phyloP scores from a whole-genome alignment of 2,888 invertebrate species.

The Danaus chrysippus region DNA sequence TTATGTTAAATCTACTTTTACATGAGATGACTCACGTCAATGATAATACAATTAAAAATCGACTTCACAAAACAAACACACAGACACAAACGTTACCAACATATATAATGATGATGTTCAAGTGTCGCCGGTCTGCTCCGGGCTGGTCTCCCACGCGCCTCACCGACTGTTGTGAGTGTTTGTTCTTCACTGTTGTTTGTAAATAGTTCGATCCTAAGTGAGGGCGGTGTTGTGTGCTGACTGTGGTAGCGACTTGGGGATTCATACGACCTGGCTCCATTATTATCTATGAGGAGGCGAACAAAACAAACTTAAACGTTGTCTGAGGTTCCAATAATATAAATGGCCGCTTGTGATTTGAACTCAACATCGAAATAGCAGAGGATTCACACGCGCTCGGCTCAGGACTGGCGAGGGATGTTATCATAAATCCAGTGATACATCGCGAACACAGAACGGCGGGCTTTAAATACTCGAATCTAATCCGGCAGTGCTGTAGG shows the following conservation, averaged over 20 bases:
- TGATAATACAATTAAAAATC: not conserved
- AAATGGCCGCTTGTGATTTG: not conserved
- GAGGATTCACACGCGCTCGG: constrained; percentile 12
- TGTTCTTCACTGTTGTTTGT: constrained; percentile 15
- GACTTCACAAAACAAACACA: not conserved
- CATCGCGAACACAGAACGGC: constrained; percentile 6
- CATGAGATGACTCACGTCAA: not conserved
- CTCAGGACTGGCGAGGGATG: constrained; percentile 8
- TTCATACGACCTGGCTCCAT: not conserved
- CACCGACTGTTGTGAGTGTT: not conserved
- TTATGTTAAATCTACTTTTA: too few relatives aligned
- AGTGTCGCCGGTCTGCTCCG: too few relatives aligned
- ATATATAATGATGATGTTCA: not conserved
- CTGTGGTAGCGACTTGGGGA: not conserved
- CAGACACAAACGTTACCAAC: not conserved
- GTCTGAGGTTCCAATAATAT: not conserved
- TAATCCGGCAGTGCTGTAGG: constrained; percentile 17
- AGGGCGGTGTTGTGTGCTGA: not conserved
- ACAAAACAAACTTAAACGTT: too few relatives aligned
- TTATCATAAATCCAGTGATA: constrained; percentile 18
- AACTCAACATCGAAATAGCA: constrained; percentile 12
- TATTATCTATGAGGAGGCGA: too few relatives aligned
- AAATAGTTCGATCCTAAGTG: constrained; percentile 12
- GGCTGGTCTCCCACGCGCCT: too few relatives aligned
- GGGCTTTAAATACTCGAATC: constrained; percentile 13